Percentiles rank a stretch among this genome's conserved stretches.
Evolutionary conservation across 2,888 invertebrate genomes (phyloP).

Genomic region (Oxycera nigricornis): DNA sequence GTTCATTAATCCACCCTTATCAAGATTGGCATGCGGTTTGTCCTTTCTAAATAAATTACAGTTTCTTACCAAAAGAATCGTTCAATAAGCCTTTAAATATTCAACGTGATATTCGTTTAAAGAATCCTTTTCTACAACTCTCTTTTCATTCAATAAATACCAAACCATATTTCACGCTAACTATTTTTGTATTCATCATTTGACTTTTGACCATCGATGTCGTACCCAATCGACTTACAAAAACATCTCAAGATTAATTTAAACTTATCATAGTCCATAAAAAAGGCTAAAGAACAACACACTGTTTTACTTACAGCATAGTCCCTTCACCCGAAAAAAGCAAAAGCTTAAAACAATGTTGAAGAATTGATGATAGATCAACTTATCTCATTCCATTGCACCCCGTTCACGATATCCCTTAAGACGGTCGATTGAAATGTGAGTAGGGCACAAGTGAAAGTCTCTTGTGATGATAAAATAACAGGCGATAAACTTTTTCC

Average conservation of each 20-base stretch:
- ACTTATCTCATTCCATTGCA: neutral
- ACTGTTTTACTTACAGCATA: neutral
- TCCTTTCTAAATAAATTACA: too few species aligned
- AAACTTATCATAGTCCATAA: slow-evolving; percentile 15
- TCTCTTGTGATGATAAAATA: neutral
- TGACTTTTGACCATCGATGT: neutral
- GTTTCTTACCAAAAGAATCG: too few species aligned
- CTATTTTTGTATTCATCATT: slow-evolving; percentile 9
- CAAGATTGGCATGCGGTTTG: too few species aligned
- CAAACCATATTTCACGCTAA: slow-evolving; percentile 21
- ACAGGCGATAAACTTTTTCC: neutral
- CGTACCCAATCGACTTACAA: too few species aligned
- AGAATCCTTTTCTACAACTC: too few species aligned
- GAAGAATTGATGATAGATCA: neutral
- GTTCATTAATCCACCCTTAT: too few species aligned
- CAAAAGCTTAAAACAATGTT: neutral
- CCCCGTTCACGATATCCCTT: neutral
- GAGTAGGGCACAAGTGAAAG: neutral
- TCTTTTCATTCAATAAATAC: neutral
- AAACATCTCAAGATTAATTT: slow-evolving; percentile 16
- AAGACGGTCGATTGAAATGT: slow-evolving; percentile 4
- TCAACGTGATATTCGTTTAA: too few species aligned
- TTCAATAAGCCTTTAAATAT: too few species aligned
- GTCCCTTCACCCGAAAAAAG: neutral
- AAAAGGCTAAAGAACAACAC: neutral